Percentiles rank a stretch among this genome's conserved stretches.
These are phyloP conservation scores for Conops quadrifasciatus DNA, from an alignment of 2,888 invertebrate species.

Conservation along the genomic window DNA sequence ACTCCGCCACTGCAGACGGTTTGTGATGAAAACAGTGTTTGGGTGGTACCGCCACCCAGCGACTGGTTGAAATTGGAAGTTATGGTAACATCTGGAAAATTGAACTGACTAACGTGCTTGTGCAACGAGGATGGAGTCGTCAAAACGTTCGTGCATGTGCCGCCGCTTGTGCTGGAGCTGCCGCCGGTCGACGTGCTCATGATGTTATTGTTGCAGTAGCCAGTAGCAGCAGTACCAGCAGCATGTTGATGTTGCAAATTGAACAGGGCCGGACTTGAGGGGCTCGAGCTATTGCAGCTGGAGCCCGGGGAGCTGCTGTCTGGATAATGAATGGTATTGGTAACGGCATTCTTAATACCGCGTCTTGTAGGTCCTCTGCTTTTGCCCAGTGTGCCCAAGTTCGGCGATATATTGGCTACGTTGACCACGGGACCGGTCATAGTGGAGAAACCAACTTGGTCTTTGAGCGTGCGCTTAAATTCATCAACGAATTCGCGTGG, in stretches of 20 bases:
- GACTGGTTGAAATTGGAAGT: constrained; percentile 49
- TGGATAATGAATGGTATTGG: constrained; percentile 61
- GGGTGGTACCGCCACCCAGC: constrained; percentile 46
- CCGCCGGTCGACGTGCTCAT: constrained; percentile 51
- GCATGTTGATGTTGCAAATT: constrained; percentile 61
- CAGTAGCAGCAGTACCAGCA: neutral
- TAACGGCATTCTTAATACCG: constrained; percentile 46
- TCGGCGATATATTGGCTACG: constrained; percentile 60
- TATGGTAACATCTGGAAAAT: constrained; percentile 64
- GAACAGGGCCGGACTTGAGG: constrained; percentile 87
- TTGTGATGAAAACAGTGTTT: constrained; percentile 56
- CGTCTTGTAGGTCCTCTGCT: constrained; percentile 43
- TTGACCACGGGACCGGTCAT: constrained; percentile 52
- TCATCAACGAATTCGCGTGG: constrained; percentile 85
- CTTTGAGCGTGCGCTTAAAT: constrained; percentile 77
- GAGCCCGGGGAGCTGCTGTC: constrained; percentile 94
- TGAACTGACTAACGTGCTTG: constrained; percentile 64
- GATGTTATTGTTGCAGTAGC: constrained; percentile 43
- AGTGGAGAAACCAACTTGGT: constrained; percentile 45
- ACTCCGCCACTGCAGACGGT: constrained; percentile 39
- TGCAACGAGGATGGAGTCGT: constrained; percentile 57
- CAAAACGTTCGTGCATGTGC: constrained; percentile 50
- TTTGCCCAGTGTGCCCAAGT: constrained; percentile 55
- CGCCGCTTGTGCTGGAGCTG: constrained; percentile 52
- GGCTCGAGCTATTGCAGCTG: constrained; percentile 95